Evolutionary conservation across 2,888 invertebrate species (phyloP).

Genomic region (Pachymerium ferrugineum): DNA sequence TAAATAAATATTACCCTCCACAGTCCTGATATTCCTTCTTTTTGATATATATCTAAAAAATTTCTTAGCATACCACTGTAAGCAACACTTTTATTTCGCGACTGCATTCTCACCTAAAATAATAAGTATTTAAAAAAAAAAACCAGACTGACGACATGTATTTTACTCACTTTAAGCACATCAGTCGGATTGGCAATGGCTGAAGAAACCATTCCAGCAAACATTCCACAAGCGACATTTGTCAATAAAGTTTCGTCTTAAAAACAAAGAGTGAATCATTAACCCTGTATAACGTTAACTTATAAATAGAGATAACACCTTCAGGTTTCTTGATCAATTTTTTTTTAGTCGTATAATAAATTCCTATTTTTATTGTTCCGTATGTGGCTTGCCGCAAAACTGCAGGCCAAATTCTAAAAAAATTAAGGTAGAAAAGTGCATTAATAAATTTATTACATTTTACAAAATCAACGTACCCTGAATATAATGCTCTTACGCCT

Average conservation of each 20-base stretch:
- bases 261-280: not conserved
- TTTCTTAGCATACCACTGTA: slow-evolving; percentile 61
- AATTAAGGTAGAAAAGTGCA: slow-evolving; percentile 36
- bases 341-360: slow-evolving; percentile 83
- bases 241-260: slow-evolving; percentile 47
- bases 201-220: slow-evolving; percentile 82
- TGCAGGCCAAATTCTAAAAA: slow-evolving; percentile 79
- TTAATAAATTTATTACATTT: no score
- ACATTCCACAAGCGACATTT: slow-evolving; percentile 70
- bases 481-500: slow-evolving; percentile 77
- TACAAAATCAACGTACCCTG: slow-evolving; percentile 57
- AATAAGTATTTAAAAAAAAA: not conserved
- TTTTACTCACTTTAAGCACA: slow-evolving; percentile 73
- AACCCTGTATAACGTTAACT: no score
- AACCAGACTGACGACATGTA: not conserved
- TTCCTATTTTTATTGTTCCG: slow-evolving; percentile 94
- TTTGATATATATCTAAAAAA: slow-evolving; percentile 71
- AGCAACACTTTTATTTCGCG: slow-evolving; percentile 50
- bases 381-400: slow-evolving; percentile 88
- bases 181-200: slow-evolving; percentile 96
- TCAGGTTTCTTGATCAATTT: slow-evolving; percentile 55
- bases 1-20: slow-evolving; percentile 62
- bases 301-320: no score
- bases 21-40: slow-evolving; percentile 77
- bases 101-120: slow-evolving; percentile 69